These are phyloP conservation scores for Iphiclides podalirius DNA, from an alignment of 2,888 invertebrate species.

Conservation along the genomic window DNA sequence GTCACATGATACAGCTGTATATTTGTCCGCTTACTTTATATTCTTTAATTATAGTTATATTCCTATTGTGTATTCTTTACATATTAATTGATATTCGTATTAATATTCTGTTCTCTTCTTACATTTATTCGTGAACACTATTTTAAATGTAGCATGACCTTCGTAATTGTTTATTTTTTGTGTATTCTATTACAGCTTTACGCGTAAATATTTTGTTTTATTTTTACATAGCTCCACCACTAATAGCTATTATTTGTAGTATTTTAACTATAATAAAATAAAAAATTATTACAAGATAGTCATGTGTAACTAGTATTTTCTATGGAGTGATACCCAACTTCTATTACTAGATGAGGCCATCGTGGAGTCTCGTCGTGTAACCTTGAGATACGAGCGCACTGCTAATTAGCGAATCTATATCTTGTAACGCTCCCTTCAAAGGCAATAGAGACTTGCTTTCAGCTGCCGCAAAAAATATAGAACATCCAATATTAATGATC, in stretches of 20 bases:
- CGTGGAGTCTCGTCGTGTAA: too few relatives aligned
- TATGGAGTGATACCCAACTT: too few relatives aligned
- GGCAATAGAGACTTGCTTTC: too few relatives aligned
- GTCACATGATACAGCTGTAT: constrained; percentile 16
- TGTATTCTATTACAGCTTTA: constrained; percentile 47
- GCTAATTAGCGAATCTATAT: too few relatives aligned
- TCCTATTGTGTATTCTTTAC: constrained; percentile 25
- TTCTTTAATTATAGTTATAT: constrained; percentile 28
- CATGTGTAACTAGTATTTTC: too few relatives aligned
- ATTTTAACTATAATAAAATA: not conserved
- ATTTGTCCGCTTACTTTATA: constrained; percentile 26
- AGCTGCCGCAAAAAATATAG: too few relatives aligned
- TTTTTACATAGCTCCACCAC: constrained; percentile 32
- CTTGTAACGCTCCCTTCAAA: too few relatives aligned
- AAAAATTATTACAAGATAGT: too few relatives aligned
- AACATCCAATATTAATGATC: too few relatives aligned
- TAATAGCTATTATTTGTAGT: constrained; percentile 2
- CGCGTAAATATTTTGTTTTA: constrained; percentile 45
- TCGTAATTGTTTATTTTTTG: constrained; percentile 35
- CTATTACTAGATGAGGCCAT: too few relatives aligned
- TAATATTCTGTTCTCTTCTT: constrained; percentile 22
- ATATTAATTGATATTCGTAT: constrained; percentile 26
- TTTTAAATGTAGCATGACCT: constrained; percentile 35
- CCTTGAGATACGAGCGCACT: too few relatives aligned
- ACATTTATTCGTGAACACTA: constrained; percentile 25